These are phyloP conservation scores for Gymnocypris eckloni DNA, from an alignment of 2,797 vertebrate genomes.

Conservation along the genomic window DNA sequence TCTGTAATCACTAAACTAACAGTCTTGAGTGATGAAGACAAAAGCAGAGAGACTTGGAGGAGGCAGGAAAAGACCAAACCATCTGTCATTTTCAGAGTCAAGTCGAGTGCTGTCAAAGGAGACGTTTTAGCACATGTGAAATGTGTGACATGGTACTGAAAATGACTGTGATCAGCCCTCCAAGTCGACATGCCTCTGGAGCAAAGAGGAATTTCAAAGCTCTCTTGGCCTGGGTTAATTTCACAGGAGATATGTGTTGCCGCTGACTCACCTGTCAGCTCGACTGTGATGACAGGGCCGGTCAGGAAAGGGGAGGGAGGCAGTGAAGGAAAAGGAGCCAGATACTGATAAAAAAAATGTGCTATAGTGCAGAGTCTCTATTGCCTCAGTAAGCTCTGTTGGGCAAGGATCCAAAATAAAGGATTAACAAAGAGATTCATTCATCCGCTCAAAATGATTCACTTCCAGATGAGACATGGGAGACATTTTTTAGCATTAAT, in stretches of 20 bases:
- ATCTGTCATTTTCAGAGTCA: constrained; percentile 46
- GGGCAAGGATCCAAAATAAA: constrained; percentile 39
- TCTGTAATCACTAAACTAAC: constrained; percentile 55
- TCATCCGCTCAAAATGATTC: constrained; percentile 48
- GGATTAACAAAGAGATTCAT: constrained; percentile 57
- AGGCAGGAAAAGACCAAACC: constrained; percentile 18
- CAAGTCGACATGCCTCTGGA: neutral
- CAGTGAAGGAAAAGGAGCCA: constrained; percentile 17
- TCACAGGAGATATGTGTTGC: constrained; percentile 25
- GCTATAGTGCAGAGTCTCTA: constrained; percentile 41
- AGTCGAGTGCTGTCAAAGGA: constrained; percentile 5
- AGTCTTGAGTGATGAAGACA: constrained; percentile 37
- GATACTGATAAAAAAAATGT: constrained; percentile 43
- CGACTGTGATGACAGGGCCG: constrained; percentile 48
- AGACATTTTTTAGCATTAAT: constrained; percentile 21
- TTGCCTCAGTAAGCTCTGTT: constrained; percentile 19
- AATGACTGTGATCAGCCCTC: constrained; percentile 43
- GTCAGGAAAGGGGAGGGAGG: constrained; percentile 39
- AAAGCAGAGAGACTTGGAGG: neutral
- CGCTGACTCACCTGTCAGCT: constrained; percentile 48
- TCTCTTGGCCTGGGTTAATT: constrained; percentile 31
- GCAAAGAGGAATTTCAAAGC: constrained; percentile 33
- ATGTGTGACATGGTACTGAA: constrained; percentile 26
- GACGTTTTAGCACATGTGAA: constrained; percentile 29
- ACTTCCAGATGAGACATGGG: constrained; percentile 44